Base-by-base conservation (phyloP, 2,113 vertebrate species). In the Ochotona curzoniae region DNA sequence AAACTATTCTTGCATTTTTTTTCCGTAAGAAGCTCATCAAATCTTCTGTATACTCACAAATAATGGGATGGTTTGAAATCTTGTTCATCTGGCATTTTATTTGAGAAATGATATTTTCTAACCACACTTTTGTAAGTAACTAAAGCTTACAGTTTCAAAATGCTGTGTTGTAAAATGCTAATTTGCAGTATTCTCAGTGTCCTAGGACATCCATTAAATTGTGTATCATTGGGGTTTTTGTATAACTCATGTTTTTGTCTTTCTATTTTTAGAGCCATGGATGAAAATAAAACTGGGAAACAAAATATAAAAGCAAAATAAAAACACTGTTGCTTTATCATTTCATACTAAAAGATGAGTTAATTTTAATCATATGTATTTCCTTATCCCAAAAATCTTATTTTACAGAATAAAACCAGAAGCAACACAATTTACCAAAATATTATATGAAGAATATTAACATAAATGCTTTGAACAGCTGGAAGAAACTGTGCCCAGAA, bases 141-240 rank as follows among this genome's bases (percentile, higher is more conserved):
- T 44, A 87, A 80, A 87, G 6, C 2, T 51, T 12, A n/a, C n/a
- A n/a, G n/a, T n/a, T n/a, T n/a, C n/a, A n/a, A n/a, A n/a, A n/a
- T n/a, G n/a, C n/a, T 60, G 17, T 35, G 30, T 93, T 86, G 20
- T 94, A 90, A 92, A 90, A 76, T 71, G 66, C 71, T 81, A 57
- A 35, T 88, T 49, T 92, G 51, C 14, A 73, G 8, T 76, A 83
- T 84, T 60, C 54, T 20, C 44, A 4, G 75, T 30, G 7, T 94
- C 61, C 13, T 84, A 78, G 75, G 49, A 4, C n/a, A 70, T 88
- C n/a, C 88, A 92, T 74, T 94, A 88, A 63, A 54, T 35, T n/a
- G n/a, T 75, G 1, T 44, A 38, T 1, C 49, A 49, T 10, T 78
- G 18, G 25, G 7, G 4, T 64, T 89, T 87, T 85, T 80, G 4